Evolutionary conservation across 2,797 vertebrate genomes (phyloP).

Genomic region (Crocodylus rhombifer): DNA sequence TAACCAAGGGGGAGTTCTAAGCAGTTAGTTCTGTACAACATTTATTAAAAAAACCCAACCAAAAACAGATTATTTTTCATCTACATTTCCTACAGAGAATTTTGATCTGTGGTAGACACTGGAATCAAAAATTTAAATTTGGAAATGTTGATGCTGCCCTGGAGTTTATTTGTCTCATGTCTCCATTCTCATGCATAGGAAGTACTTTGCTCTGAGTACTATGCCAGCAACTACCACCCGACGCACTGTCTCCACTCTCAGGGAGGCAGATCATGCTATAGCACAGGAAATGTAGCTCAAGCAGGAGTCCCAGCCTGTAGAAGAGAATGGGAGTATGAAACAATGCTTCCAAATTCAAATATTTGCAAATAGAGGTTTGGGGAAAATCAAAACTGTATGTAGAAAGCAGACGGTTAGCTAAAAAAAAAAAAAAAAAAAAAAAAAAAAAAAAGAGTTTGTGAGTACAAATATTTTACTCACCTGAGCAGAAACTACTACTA

Average conservation of each 20-base stretch:
- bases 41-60: background rate
- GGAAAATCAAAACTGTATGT: background rate
- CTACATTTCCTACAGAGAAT: background rate
- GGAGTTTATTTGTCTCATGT: background rate
- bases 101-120: too few species aligned
- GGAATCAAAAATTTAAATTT: background rate
- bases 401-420: background rate
- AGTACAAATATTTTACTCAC: background rate
- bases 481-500: background rate
- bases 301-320: rapidly evolving
- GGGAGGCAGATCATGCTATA: background rate
- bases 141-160: background rate
- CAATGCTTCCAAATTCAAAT: background rate
- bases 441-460: background rate
- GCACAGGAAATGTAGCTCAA: background rate
- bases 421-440: background rate
- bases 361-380: rapidly evolving
- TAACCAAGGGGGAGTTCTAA: background rate
- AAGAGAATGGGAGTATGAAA: rapidly evolving
- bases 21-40: rapidly evolving
- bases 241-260: background rate
- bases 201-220: too few species aligned
- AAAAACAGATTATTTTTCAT: background rate
- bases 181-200: background rate
- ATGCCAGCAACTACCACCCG: background rate